Evolutionary conservation across 1,140 invertebrate species (phyloP).

Genomic region (Phocides pigmalion): DNA sequence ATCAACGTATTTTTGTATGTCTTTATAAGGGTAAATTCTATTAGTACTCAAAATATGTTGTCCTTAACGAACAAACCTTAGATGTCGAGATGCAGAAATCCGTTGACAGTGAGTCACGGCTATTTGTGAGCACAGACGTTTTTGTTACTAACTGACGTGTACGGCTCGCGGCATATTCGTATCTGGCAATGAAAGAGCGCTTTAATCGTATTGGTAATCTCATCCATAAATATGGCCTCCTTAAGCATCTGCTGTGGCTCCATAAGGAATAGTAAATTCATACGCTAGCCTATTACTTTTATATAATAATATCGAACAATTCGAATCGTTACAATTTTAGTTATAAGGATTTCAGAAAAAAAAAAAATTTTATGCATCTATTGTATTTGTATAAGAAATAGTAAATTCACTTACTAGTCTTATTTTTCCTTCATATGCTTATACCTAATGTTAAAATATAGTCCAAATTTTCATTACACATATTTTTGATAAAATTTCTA

Average conservation of each 20-base stretch:
- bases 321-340: too few relatives aligned
- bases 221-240: conserved; percentile 45
- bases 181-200: conserved; percentile 59
- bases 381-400: too few relatives aligned
- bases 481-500: too few relatives aligned
- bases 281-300: not conserved
- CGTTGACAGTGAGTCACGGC: conserved; percentile 70
- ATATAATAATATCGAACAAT: not conserved
- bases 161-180: conserved; percentile 40
- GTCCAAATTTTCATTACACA: too few relatives aligned
- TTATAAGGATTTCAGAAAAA: too few relatives aligned
- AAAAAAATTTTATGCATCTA: too few relatives aligned
- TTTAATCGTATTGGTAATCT: conserved; percentile 53
- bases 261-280: conserved; percentile 24
- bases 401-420: too few relatives aligned
- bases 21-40: too few relatives aligned
- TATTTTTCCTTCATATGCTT: too few relatives aligned
- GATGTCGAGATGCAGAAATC: conserved; percentile 38
- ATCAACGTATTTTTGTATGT: too few relatives aligned
- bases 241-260: conserved; percentile 43
- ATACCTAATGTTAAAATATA: too few relatives aligned
- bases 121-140: conserved; percentile 67
- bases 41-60: not conserved
- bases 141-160: conserved; percentile 54
- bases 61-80: not conserved